Conservation (phyloP, 2,113 vertebrate genomes). For the Pongo pygmaeus region DNA sequence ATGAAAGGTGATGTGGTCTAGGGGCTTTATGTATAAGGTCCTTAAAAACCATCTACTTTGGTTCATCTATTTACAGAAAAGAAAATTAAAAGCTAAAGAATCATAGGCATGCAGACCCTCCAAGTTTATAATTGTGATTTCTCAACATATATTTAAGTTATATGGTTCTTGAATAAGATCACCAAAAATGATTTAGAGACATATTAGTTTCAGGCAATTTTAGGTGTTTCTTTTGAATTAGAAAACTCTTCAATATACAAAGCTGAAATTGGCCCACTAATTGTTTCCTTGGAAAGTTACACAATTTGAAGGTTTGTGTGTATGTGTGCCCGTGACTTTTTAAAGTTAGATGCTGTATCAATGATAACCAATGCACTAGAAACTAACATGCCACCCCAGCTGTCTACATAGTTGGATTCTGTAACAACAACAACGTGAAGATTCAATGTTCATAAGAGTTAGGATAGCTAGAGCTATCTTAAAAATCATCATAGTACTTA, state of each 20-base stretch:
- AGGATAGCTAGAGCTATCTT: background rate
- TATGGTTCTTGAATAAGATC: background rate
- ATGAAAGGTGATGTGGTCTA: background rate
- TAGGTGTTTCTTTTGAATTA: background rate
- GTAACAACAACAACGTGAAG: background rate
- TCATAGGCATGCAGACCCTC: background rate
- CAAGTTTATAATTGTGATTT: background rate
- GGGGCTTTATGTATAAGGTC: background rate
- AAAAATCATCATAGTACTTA: background rate
- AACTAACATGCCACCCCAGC: background rate
- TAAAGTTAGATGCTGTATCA: background rate
- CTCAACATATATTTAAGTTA: background rate
- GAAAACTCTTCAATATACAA: background rate
- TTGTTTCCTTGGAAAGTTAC: background rate
- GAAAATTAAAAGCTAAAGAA: slow-evolving; percentile 7
- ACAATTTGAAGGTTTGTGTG: background rate
- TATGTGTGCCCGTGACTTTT: background rate
- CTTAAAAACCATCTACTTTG: background rate
- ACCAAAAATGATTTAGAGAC: background rate
- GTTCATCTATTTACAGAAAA: background rate
- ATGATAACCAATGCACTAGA: background rate
- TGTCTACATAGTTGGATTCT: background rate
- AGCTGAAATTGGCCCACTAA: background rate
- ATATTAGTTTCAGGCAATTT: background rate
- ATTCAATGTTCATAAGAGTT: background rate